Evolutionary conservation across 2,797 vertebrate genomes (phyloP).

Genomic region (Enteromius mattozi): DNA sequence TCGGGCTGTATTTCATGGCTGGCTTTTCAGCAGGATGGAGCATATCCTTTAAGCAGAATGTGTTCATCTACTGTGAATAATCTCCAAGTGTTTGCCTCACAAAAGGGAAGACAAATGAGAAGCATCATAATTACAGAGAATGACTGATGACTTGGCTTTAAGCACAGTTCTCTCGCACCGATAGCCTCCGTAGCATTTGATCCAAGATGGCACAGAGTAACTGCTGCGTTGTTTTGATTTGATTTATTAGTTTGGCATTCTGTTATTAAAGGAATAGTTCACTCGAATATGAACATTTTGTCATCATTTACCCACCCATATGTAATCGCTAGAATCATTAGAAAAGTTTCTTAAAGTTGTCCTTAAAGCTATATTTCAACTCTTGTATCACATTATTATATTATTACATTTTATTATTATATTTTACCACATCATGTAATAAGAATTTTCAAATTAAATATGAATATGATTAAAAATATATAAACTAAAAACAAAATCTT

Average conservation of each 20-base stretch:
- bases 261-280: constrained; percentile 1
- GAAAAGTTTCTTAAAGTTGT: background rate
- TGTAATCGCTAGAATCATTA: background rate
- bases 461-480: background rate
- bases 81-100: constrained; percentile 41
- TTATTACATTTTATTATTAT: too few species aligned
- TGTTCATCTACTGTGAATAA: constrained; percentile 54
- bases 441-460: background rate
- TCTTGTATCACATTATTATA: background rate
- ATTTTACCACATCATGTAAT: background rate
- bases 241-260: constrained; percentile 5
- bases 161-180: background rate
- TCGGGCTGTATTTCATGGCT: constrained; percentile 60
- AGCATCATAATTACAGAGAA: constrained; percentile 46
- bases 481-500: background rate
- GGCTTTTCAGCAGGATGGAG: constrained; percentile 47
- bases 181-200: constrained; percentile 12
- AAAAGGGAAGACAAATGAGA: constrained; percentile 56
- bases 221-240: background rate
- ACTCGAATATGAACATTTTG: background rate
- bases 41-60: constrained; percentile 56
- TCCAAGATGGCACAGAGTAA: background rate
- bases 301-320: background rate
- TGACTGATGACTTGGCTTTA: constrained; percentile 50
- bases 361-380: background rate